phyloP scores from a whole-genome alignment of 2,888 invertebrate species.

The Limnephilus lunatus region DNA sequence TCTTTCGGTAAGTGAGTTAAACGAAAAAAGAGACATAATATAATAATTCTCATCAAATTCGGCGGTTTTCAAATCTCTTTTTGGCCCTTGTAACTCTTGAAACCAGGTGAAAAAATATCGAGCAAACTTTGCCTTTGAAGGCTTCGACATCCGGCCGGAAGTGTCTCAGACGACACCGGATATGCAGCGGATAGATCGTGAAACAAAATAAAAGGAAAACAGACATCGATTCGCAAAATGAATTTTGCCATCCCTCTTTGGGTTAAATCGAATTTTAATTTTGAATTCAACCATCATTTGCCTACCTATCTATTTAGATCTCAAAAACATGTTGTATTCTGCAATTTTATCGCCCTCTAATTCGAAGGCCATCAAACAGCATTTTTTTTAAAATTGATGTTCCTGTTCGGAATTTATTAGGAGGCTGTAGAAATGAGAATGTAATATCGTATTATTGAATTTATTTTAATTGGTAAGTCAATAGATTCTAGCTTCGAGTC shows the following conservation, averaged over 20 bases:
- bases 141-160: slow-evolving; percentile 35
- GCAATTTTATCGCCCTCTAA: no score
- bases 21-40: no score
- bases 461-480: no score
- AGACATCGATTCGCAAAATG: not conserved
- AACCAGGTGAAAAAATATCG: not conserved
- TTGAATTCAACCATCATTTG: not conserved
- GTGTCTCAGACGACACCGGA: slow-evolving; percentile 49
- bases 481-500: no score
- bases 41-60: not conserved
- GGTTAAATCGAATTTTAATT: not conserved
- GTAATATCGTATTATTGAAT: no score
- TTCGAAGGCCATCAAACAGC: no score
- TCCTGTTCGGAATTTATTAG: no score
- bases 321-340: no score
- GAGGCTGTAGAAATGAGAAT: no score
- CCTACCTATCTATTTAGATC: not conserved
- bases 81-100: not conserved
- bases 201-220: slow-evolving; percentile 16
- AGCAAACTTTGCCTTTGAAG: not conserved
- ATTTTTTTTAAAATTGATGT: no score
- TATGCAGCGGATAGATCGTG: slow-evolving; percentile 30
- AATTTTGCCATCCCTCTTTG: not conserved
- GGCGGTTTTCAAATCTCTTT: not conserved
- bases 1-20: no score